Percentiles rank a stretch among this genome's conserved stretches.
These are phyloP conservation scores for Tachycineta bicolor DNA, from an alignment of 2,113 vertebrate species.

Conservation along the genomic window DNA sequence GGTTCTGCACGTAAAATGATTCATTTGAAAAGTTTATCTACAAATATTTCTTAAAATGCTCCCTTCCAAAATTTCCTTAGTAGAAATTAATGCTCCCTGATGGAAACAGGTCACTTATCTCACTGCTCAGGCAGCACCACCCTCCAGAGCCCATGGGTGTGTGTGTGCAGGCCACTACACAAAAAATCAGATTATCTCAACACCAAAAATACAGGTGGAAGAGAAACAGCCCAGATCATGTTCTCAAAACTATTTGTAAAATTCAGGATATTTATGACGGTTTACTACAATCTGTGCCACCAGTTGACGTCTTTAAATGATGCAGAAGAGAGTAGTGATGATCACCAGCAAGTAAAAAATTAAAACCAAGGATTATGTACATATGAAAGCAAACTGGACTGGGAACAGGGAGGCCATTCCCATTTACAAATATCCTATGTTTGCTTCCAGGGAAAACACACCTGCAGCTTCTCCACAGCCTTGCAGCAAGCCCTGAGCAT, in stretches of 20 bases:
- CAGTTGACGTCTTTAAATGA: neutral
- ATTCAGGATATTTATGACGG: neutral
- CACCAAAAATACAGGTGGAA: neutral
- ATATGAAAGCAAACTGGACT: neutral
- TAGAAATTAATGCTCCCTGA: neutral
- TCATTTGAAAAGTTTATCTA: neutral
- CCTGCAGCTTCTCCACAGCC: neutral
- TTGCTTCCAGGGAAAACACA: neutral
- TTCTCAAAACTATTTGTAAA: neutral
- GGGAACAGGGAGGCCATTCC: neutral
- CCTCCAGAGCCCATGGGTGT: fast-evolving
- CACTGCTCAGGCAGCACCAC: neutral
- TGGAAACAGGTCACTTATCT: neutral
- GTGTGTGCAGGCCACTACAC: neutral
- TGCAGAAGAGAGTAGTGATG: neutral
- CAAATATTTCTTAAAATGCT: neutral
- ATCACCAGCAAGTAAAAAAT: neutral
- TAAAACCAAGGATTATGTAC: fast-evolving
- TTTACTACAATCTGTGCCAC: neutral
- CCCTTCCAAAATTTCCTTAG: neutral
- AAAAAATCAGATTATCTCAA: neutral
- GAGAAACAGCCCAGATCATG: neutral
- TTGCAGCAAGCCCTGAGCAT: neutral
- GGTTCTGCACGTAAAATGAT: neutral
- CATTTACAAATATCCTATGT: fast-evolving